Percentiles rank a stretch among this genome's conserved stretches.
These are phyloP conservation scores for Oasisia sp. DNA, from an alignment of 2,888 invertebrate species.

Conservation along the genomic window DNA sequence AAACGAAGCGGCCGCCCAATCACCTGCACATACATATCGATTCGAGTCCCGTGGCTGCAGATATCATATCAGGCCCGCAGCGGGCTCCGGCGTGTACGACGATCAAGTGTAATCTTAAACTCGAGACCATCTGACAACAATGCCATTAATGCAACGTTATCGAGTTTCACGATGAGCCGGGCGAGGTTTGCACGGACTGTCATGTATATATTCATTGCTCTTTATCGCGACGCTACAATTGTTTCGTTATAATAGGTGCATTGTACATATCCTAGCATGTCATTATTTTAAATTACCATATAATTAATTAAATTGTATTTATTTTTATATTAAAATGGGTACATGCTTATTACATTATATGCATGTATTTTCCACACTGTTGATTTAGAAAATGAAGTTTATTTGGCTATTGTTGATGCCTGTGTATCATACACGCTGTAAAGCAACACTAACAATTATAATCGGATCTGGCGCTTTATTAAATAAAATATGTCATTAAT, in stretches of 20 bases:
- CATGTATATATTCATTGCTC: background rate
- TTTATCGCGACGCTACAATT: background rate
- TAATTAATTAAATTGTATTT: no score
- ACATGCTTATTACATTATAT: no score
- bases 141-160: background rate
- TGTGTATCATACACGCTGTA: no score
- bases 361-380: no score
- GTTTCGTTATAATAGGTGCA: background rate
- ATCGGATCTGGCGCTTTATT: no score
- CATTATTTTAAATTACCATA: background rate
- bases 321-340: no score
- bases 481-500: no score
- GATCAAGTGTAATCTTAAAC: background rate
- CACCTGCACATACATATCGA: conserved; percentile 1
- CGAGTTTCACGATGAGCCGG: background rate
- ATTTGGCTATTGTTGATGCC: no score
- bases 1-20: background rate
- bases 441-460: no score
- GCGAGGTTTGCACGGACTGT: background rate
- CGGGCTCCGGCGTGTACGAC: background rate
- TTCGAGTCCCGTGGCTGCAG: background rate
- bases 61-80: background rate
- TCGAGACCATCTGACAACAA: background rate
- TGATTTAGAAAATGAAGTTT: no score
- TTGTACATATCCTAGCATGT: background rate